These are phyloP conservation scores for Petrocephalus schoutedeni DNA, from an alignment of 2,797 vertebrate genomes.

Conservation along the genomic window DNA sequence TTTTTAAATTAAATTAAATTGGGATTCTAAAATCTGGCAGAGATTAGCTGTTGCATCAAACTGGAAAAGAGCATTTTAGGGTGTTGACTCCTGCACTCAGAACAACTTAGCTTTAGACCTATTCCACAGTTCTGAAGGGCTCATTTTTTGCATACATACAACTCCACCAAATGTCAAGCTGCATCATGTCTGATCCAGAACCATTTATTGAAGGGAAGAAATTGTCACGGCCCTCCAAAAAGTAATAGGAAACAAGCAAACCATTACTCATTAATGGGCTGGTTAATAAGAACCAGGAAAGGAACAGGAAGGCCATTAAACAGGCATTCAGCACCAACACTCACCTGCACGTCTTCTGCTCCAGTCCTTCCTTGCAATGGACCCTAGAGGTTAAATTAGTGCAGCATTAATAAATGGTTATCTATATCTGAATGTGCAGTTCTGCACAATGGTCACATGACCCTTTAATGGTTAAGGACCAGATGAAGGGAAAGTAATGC, in stretches of 20 bases:
- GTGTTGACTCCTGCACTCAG: neutral
- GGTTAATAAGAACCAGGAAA: neutral
- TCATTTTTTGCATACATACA: neutral
- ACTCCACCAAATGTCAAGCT: neutral
- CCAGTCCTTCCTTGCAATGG: too few species aligned
- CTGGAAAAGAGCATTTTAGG: neutral
- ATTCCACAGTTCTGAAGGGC: neutral
- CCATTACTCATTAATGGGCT: neutral
- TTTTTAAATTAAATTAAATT: neutral
- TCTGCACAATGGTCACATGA: neutral
- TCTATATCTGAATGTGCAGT: neutral
- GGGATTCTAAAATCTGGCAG: neutral
- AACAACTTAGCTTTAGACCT: neutral
- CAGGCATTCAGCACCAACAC: neutral
- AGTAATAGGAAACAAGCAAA: neutral
- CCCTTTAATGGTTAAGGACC: neutral
- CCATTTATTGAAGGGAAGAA: neutral
- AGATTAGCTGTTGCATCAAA: neutral
- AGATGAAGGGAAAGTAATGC: neutral
- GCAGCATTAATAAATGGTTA: neutral
- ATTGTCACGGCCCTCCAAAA: neutral
- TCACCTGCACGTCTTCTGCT: too few species aligned
- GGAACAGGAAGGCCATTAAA: neutral
- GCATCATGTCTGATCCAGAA: neutral
- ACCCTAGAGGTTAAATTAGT: neutral